Base-by-base conservation (phyloP, 37 sponge, comb jelly and placozoan species). In the Theonella swinhoei region DNA sequence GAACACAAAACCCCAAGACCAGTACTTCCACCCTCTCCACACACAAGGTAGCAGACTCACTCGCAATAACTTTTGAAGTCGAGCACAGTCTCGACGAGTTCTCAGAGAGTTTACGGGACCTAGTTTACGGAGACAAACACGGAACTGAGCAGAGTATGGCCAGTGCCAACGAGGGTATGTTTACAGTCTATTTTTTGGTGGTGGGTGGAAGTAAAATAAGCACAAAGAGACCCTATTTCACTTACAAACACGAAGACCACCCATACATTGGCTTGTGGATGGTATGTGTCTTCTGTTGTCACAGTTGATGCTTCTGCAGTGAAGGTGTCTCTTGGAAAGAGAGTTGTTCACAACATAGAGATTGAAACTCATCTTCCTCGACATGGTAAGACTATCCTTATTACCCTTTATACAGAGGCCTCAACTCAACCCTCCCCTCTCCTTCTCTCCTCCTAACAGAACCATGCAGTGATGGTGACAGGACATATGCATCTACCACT, bases 281-380 rank as follows among this genome's bases (percentile, higher is more conserved):
- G 26, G 17, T 8, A 66, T 66, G 22, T 66, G 19, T n/a, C n/a
- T 66, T 66, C n/a, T 66, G 26, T 24, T 66, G 25, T 29, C 8
- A 19, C 38, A 19, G 31, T 58, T 11, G 62, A 30, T 54, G 61
- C 76, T 59, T 59, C 47, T 1, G 25, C 34, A 29, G 32, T 4
- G 0, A 75, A 47, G 33, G 61, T 8, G 59, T 41, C 76, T 28
- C 59, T 75, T 2, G 76, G 76, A 23, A 22, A 75, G 76, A 23
- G 76, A 58, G 19, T 17, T 26, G 26, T 75, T 11, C 62, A 47
- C 11, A 43, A 58, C 37, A 58, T 75, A 4, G 29, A 28, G 32
- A 60, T 75, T 54, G 61, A 54, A 75, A 75, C 76, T 2, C 42
- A 75, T 47, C 54, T 47, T 61, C 39, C 76, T 47, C 76, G 47